Base-by-base conservation (phyloP, 2,888 invertebrate genomes). In the Gortyna flavago region DNA sequence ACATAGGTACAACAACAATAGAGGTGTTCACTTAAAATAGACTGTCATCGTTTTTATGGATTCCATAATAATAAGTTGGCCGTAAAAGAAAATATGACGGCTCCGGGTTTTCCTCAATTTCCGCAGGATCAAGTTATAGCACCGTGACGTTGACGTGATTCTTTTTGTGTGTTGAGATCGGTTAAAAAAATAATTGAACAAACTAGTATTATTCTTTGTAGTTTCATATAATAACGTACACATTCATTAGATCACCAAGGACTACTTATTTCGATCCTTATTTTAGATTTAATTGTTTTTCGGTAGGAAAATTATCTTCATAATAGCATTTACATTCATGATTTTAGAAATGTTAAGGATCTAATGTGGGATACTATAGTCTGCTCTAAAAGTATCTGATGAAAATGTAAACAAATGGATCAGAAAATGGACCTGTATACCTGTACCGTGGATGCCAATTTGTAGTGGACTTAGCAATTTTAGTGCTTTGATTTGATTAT, bases 51-150 rank as follows among this genome's bases (percentile, higher is more conserved):
- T 48, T 78, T 83, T 78, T 71, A 83, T 83, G 61, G 66, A 77
- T 67, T 35, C 54, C 51, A 57, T 71, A 77, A 83, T 67, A 80
- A 83, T 67, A 83, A 67, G 62, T 54, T 83, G 44, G 51, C 9
- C 61, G 70, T 84, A 79, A 84, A 80, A 41, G 61, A 66, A 75
- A 75, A 71, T 85, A 67, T 57, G 67, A 72, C 32, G 18, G 51
- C 38, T 51, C 68, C 70, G 70, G 76, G 77, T 76, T 80, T 69
- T 83, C 72, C 79, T 70, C 75, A 68, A 82, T 81, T 85, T 82
- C 67, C 81, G 65, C 57, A 84, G 61, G 73, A 84, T 81, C 74
- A 75, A 66, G 66, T 75, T 75, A 75, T 64, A 54, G 66, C 57
- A 73, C 35, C 44, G 18, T 66, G n/a, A n/a, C n/a, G 69, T 69